These are phyloP conservation scores for Gastracanthus pulcherrimus DNA, from an alignment of 2,888 invertebrate species.

Conservation along the genomic window DNA sequence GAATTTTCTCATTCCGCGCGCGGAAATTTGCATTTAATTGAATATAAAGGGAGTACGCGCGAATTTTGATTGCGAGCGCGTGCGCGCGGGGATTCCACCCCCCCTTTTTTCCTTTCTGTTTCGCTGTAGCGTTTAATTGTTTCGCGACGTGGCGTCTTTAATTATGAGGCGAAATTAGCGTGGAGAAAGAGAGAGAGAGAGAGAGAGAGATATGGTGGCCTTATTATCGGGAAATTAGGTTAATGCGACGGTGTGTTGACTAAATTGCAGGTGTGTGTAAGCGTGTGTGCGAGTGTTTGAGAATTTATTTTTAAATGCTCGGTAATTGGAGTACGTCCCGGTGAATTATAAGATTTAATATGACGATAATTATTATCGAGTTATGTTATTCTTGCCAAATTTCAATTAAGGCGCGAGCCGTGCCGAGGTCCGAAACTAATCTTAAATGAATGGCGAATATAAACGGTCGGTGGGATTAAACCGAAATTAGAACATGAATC, in stretches of 20 bases:
- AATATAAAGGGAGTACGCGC: conserved; percentile 33
- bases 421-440: neutral
- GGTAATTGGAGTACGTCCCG: conserved; percentile 13
- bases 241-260: conserved; percentile 22
- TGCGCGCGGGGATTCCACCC: neutral
- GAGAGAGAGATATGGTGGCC: no score
- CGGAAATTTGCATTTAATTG: conserved; percentile 52
- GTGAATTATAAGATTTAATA: conserved; percentile 23
- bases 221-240: conserved; percentile 35
- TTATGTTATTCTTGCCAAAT: conserved; percentile 8
- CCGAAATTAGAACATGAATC: conserved; percentile 3
- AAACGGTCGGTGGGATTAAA: neutral
- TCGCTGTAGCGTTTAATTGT: conserved; percentile 16
- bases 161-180: neutral
- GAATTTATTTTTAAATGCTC: neutral
- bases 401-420: conserved; percentile 27
- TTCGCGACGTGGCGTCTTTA: conserved; percentile 13
- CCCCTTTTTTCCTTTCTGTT: no score
- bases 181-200: no score
- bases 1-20: conserved; percentile 46
- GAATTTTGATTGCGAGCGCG: conserved; percentile 38
- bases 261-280: neutral
- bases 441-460: neutral
- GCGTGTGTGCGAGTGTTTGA: neutral
- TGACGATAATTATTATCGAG: neutral